phyloP scores from a whole-genome alignment of 2,888 invertebrate species.

The Oscheius myriophilus region DNA sequence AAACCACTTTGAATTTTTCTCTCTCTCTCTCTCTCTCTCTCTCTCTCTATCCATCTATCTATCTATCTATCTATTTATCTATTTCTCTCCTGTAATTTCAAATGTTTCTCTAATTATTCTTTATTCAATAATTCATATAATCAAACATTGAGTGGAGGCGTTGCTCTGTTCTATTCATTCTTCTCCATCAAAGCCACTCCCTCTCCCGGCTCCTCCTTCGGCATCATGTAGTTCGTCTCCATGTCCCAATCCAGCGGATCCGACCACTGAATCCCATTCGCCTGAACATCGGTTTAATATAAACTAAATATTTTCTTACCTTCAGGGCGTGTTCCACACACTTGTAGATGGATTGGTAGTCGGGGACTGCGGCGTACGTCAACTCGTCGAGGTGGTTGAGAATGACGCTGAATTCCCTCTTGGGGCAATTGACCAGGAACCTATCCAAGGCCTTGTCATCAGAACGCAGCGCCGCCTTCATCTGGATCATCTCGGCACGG shows the following conservation, averaged over 20 bases:
- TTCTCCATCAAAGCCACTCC: not conserved
- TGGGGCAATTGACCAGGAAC: constrained; percentile 42
- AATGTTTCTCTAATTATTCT: no score
- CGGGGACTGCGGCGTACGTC: constrained; percentile 54
- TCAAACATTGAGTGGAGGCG: no score
- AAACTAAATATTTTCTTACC: constrained; percentile 16
- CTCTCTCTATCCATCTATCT: no score
- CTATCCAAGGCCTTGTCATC: constrained; percentile 37
- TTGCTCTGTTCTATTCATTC: no score
- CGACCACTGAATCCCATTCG: constrained; percentile 40
- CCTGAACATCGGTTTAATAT: constrained; percentile 9
- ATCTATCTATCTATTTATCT: no score
- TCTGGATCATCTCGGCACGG: constrained; percentile 53
- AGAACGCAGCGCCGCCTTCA: constrained; percentile 50
- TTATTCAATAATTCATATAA: no score
- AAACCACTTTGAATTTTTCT: no score
- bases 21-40: no score
- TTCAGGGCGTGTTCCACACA: constrained; percentile 50
- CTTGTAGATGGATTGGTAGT: constrained; percentile 58
- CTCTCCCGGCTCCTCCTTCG: constrained; percentile 37
- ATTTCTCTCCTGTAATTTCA: no score
- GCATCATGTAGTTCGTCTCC: constrained; percentile 40
- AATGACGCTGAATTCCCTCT: constrained; percentile 42
- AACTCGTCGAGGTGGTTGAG: constrained; percentile 52
- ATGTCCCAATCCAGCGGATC: constrained; percentile 59